Base-by-base conservation (phyloP, 2,113 vertebrate genomes). In the Drymodes brunneopygia region DNA sequence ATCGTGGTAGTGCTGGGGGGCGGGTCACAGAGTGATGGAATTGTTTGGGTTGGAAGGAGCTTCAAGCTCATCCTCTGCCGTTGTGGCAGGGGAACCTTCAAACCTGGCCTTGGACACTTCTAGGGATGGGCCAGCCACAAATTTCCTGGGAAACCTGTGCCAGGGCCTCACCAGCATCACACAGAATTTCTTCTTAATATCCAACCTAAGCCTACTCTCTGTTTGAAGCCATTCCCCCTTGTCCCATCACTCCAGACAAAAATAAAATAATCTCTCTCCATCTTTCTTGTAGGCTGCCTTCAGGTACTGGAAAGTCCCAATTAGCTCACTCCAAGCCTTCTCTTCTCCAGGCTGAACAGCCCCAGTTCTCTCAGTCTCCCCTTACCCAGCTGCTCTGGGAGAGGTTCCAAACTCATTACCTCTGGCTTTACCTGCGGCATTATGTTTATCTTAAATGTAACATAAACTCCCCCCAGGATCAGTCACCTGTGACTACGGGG, bases 391-490 rank as follows among this genome's bases (percentile, higher is more conserved):
- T 38, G 69, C 70, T 56, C 56, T 3, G 64, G 75, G 69, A 77
- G 56, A 1, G 64, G 10, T 88, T 82, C 92, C 69, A 88, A 96
- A 80, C 73, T 94, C 96, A 61, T 93, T 81, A 94, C 87, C 31
- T 4, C 81, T 17, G 79, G 21, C 69, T 51, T 51, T 18, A 81
- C 92, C 66, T 45, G 18, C 1, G 2, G 58, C 66, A 33, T 75
- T 65, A 8, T 80, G 62, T 95, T 96, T 92, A 74, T 82, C 89
- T 75, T 38, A 45, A 88, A 29, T 12, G 95, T 96, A 97, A 97
- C 69, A 72, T 56, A 91, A 97, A 94, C 91, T 84, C 9, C 56
- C 17, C 56, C 31, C 67, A 20, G 64, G 66, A 72, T 92, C 62
- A 95, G 86, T 84, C 95, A 94, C 95, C 93, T 94, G 88, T 25